These are phyloP conservation scores for Isaurus tuberculatus DNA, from an alignment of 92 coral and sea anemone genomes.

Conservation along the genomic window DNA sequence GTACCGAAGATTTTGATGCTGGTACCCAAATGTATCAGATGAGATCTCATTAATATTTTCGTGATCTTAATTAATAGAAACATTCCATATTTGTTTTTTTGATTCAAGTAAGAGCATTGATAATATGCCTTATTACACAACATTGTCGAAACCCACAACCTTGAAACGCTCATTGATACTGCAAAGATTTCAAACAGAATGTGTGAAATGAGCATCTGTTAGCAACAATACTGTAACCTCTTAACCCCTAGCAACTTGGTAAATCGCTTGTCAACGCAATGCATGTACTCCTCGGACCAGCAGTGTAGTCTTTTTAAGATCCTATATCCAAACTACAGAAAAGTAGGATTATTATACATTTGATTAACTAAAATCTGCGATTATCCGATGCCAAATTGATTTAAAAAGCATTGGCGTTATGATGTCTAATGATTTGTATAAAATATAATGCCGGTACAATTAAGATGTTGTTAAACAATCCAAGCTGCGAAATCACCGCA, in stretches of 20 bases:
- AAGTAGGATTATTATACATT: neutral
- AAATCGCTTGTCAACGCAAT: slow-evolving; percentile 37
- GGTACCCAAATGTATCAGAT: neutral
- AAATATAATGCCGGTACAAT: neutral
- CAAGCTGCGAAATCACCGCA: neutral
- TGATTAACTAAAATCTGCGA: neutral
- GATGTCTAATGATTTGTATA: neutral
- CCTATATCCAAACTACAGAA: neutral
- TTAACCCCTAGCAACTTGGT: slow-evolving; percentile 23
- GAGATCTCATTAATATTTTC: slow-evolving; percentile 12
- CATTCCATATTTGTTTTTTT: neutral
- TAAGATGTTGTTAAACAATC: neutral
- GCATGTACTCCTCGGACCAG: neutral
- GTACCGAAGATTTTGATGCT: neutral
- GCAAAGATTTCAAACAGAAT: neutral
- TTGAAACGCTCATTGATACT: neutral
- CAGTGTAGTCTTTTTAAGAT: neutral
- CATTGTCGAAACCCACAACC: neutral
- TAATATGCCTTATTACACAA: neutral
- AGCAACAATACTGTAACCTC: slow-evolving; percentile 6
- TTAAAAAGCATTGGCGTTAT: neutral
- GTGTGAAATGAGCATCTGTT: neutral
- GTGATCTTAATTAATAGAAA: neutral
- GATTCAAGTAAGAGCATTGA: neutral
- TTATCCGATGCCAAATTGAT: neutral